phyloP scores from a whole-genome alignment of 2,113 vertebrate genomes.

The Apteryx owenii region DNA sequence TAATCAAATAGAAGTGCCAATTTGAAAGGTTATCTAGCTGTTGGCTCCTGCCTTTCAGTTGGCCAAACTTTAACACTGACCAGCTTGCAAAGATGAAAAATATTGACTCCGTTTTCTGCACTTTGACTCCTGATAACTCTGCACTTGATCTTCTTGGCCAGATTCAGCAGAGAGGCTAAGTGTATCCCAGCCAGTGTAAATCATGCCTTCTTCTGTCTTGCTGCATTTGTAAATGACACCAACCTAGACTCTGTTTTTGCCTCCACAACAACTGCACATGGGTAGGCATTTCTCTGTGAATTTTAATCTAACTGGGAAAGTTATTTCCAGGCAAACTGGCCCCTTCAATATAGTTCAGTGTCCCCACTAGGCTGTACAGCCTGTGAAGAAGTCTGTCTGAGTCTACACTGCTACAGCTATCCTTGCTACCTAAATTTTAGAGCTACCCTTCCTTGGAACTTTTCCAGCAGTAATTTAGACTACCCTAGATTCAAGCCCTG shows the following conservation, averaged over 20 bases:
- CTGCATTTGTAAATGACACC: not conserved
- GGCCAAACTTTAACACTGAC: not conserved
- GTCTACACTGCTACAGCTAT: too few species aligned
- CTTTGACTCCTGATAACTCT: not conserved
- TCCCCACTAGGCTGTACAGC: not conserved
- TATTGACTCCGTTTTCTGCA: not conserved
- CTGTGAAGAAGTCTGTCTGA: not conserved
- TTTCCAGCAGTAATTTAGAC: not conserved
- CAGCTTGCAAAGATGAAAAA: not conserved
- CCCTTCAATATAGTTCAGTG: not conserved
- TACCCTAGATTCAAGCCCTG: not conserved
- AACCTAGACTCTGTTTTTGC: not conserved
- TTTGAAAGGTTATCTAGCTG: not conserved
- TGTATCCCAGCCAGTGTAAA: accelerated
- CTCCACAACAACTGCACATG: not conserved
- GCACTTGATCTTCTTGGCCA: not conserved
- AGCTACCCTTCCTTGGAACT: not conserved
- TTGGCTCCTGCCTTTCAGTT: not conserved
- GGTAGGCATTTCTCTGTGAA: not conserved
- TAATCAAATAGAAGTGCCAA: not conserved
- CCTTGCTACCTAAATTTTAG: not conserved
- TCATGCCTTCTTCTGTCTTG: not conserved
- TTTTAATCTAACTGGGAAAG: not conserved
- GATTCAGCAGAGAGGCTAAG: not conserved
- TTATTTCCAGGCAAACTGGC: not conserved